Base-by-base conservation (phyloP, 2,888 invertebrate genomes). In the Isotomurus palustris region DNA sequence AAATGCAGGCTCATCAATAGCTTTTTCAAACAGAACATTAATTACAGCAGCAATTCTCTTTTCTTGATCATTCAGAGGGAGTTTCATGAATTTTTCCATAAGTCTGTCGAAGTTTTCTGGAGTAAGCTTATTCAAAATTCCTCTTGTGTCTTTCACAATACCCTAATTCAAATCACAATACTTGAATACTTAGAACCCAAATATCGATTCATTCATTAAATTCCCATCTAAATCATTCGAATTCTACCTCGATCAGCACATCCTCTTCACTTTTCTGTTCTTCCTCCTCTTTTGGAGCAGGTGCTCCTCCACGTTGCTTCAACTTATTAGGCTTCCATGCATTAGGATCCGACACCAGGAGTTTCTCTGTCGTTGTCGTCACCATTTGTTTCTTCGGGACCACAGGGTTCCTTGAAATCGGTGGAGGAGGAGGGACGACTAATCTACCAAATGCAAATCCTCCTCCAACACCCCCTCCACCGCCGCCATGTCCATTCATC, bases 1-100 rank as follows among this genome's bases (percentile, higher is more conserved):
- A 75, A 94, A 96, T 71, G 85, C 89, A 0, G 95, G 95, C 75
- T 96, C 95, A 76, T 93, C 91, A 53, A 95, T 88, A 21, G 95
- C 87, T 80, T 96, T 96, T 75, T 94, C 91, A 75, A 95, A 95
- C 6, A 95, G 87, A 60, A 95, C 81, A 73, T 88, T 84, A 71
- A 94, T 92, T 21, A 92, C 88, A 68, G 87, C 87, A 71, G 85
- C 83, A 53, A 95, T 65, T 19, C 70, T 50, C 3, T 66, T 59
- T 56, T 68, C 68, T 25, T 60, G 61, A 27, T 70, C 62, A 17
- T 70, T 62, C 35, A 70, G 50, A 21, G 64, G 61, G 14, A 70
- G 51, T 19, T 4, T n/a, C 52, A 68, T 53, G 56, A 70, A 69
- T 49, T 64, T 68, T 6, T 55, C 44, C 29, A 92, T 80, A 55